phyloP scores from a whole-genome alignment of 2,797 vertebrate genomes.

The Harpagifer antarcticus region DNA sequence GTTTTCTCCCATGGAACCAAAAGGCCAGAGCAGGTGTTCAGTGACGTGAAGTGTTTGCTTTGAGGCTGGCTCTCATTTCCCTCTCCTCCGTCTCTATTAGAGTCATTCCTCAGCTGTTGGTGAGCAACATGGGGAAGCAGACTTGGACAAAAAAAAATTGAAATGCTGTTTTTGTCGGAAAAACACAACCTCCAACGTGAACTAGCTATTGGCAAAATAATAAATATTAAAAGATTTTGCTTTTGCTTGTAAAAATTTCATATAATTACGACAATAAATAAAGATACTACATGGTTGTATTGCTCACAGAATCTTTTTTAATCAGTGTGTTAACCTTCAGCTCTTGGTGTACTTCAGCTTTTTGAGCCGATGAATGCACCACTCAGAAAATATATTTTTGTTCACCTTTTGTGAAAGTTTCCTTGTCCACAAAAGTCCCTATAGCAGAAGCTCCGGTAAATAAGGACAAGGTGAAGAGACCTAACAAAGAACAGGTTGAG shows the following conservation, averaged over 20 bases:
- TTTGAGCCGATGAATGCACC: not conserved
- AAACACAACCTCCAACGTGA: slow-evolving; percentile 6
- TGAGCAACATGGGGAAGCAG: slow-evolving; percentile 57
- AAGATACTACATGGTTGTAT: not conserved
- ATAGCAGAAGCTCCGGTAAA: slow-evolving; percentile 14
- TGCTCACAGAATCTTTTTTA: slow-evolving; percentile 1
- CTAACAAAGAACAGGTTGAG: slow-evolving; percentile 32
- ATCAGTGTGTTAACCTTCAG: slow-evolving; percentile 20
- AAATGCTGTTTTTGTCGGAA: slow-evolving; percentile 22
- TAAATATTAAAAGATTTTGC: not conserved
- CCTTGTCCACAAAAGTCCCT: slow-evolving; percentile 7
- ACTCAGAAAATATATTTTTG: not conserved
- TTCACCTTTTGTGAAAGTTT: slow-evolving; percentile 20
- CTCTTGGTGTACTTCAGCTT: slow-evolving; percentile 14
- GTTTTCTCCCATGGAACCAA: slow-evolving; percentile 71
- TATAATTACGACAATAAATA: not conserved
- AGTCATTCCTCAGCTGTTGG: slow-evolving; percentile 60
- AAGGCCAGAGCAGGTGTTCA: slow-evolving; percentile 79
- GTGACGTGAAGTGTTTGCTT: slow-evolving; percentile 77
- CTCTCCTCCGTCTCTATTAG: slow-evolving; percentile 57
- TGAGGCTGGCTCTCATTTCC: slow-evolving; percentile 63
- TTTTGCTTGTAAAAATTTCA: not conserved
- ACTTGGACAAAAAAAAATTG: slow-evolving; percentile 46
- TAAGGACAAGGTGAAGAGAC: slow-evolving; percentile 33
- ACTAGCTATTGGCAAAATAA: not conserved